Evolutionary conservation across 2,113 vertebrate species (phyloP), one percentile per base, ranked within the genome.

Genomic region (Psephotus haematonotus): DNA sequence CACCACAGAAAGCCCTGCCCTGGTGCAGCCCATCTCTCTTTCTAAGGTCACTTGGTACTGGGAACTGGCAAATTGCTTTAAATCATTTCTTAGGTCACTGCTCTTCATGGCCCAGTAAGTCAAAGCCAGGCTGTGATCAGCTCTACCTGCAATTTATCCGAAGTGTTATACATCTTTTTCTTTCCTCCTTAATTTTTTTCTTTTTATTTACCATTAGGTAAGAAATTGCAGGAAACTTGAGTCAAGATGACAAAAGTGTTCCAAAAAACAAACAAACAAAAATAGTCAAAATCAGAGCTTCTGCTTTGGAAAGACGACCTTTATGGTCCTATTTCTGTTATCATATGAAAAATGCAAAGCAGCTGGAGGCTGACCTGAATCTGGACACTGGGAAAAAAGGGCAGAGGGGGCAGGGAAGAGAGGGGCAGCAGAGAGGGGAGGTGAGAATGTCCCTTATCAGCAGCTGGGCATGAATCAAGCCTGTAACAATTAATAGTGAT

Each of bases 331-430:
- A 41, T 75, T 87, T 87, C 24, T 68, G 31, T 86, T 65, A 90
- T 80, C 44, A 83, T 44, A 44, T 7, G 57, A 94, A 95, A 95
- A 79, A 84, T 68, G 62, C 43, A 94, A 94, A 90, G 82, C 55
- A 76, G 60, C 68, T 78, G 75, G 46, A 92, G 53, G 23, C 24
- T 67, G 67, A 55, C 43, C 68, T 84, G 87, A 53, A 81, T 84
- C 44, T 89, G 84, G 72, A 82, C n/a, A 53, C 25, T 74, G 53
- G 60, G 31, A 16, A 78, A 82, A 85, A 91, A 87, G 50, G n/a
- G 77, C 69, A 81, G 64, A 86, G 60, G 86, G 71, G 71, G 59
- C 72, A 83, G 91, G 80, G 91, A 88, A 53, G 46, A 60, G 39
- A 75, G 17, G 33, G 22, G 11, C 27, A 90, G 80, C 29, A 65